Conservation (phyloP, 2,888 invertebrate species). For the Agrochola circellaris region DNA sequence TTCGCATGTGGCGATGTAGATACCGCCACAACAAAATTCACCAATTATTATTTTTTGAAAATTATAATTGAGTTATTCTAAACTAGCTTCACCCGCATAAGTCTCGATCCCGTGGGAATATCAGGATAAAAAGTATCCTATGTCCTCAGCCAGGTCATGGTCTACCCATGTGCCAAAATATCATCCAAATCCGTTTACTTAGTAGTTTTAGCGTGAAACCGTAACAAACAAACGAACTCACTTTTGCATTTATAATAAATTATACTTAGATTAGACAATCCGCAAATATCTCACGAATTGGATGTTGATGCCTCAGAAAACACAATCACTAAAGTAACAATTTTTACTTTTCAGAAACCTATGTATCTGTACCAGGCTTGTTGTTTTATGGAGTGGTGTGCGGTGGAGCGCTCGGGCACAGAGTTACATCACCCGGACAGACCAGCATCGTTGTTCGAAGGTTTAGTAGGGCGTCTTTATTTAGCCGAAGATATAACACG, state of each 20-base stretch:
- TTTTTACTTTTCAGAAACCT: conserved; percentile 88
- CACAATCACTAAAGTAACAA: not conserved
- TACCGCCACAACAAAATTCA: no score
- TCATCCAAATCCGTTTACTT: no score
- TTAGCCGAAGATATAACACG: conserved; percentile 93
- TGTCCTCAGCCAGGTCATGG: no score
- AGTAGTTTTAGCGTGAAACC: no score
- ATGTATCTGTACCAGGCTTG: conserved; percentile 94
- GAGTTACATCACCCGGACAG: conserved; percentile 94
- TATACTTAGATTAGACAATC: not conserved
- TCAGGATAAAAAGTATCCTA: no score
- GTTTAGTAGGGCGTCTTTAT: conserved; percentile 94
- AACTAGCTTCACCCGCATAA: not conserved
- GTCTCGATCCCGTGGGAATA: no score
- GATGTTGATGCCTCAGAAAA: not conserved
- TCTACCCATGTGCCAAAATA: no score
- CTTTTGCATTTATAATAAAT: no score
- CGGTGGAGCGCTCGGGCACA: conserved; percentile 92
- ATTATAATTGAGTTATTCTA: not conserved
- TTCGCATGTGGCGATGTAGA: no score
- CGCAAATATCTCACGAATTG: not conserved
- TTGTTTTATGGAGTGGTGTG: conserved; percentile 96
- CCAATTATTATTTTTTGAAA: no score
- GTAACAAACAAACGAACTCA: no score
- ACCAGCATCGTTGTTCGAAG: conserved; percentile 96